Evolutionary conservation across 2,888 invertebrate genomes (phyloP).

Genomic region (Agapostemon virescens): DNA sequence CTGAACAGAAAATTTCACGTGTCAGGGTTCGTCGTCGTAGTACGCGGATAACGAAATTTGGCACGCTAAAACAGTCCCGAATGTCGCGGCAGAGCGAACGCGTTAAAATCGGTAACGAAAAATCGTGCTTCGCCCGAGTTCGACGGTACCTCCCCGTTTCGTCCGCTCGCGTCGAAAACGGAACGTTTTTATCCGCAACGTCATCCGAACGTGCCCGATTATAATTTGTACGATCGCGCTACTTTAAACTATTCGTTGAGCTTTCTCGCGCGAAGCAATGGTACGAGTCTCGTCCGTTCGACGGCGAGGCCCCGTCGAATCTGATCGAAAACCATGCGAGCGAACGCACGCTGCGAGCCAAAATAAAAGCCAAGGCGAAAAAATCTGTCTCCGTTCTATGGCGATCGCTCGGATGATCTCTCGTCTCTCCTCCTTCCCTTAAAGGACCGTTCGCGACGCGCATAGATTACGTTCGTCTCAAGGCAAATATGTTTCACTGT

Average conservation of each 20-base stretch:
- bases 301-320: slow-evolving; percentile 16
- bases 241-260: slow-evolving; percentile 38
- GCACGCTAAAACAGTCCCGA: neutral
- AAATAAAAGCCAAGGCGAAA: slow-evolving; percentile 14
- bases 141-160: neutral
- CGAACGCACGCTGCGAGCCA: neutral
- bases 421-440: neutral
- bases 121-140: slow-evolving; percentile 1
- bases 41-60: neutral
- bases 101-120: neutral
- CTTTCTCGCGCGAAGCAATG: slow-evolving; percentile 19
- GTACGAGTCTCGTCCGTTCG: neutral
- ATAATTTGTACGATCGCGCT: slow-evolving; percentile 48
- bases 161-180: slow-evolving; percentile 17
- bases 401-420: slow-evolving; percentile 18
- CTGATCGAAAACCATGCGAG: slow-evolving; percentile 23
- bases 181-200: neutral
- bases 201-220: slow-evolving; percentile 27
- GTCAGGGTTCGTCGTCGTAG: neutral
- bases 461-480: slow-evolving; percentile 57
- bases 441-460: slow-evolving; percentile 9
- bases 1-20: neutral
- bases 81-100: neutral
- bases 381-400: slow-evolving; percentile 18
- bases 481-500: slow-evolving; percentile 68